Evolutionary conservation across 1,140 invertebrate species (phyloP).

Genomic region (Bombus balteatus): DNA sequence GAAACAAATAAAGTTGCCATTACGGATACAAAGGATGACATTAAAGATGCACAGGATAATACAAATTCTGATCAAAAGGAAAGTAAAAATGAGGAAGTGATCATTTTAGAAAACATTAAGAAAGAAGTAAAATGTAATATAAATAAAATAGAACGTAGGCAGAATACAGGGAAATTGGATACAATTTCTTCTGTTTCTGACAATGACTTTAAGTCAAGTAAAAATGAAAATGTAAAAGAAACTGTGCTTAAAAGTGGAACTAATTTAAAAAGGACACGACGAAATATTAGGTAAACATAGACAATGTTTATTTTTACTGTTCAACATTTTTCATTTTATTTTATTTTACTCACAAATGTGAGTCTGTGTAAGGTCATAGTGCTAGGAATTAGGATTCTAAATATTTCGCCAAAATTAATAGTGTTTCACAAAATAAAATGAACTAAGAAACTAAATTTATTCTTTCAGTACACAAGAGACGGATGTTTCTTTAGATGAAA

Average conservation of each 20-base stretch:
- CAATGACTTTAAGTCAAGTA: conserved; percentile 32
- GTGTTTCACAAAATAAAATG: not conserved
- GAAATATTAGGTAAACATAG: conserved; percentile 58
- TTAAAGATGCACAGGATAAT: not conserved
- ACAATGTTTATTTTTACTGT: not conserved
- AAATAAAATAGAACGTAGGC: conserved; percentile 32
- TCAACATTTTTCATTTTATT: not conserved
- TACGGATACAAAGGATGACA: not conserved
- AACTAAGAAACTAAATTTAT: conserved; percentile 2
- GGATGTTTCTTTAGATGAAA: conserved; percentile 39
- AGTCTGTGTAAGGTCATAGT: not conserved
- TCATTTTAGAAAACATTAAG: not conserved
- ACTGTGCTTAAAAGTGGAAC: conserved; percentile 20
- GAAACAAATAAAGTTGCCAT: not conserved
- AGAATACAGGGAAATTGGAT: conserved; percentile 1
- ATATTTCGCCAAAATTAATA: not conserved
- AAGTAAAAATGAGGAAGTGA: conserved; percentile 37
- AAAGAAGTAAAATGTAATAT: conserved; percentile 22
- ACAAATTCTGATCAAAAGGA: conserved; percentile 37
- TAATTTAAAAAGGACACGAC: conserved; percentile 64
- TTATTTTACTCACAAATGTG: not conserved
- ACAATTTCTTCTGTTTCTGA: not conserved
- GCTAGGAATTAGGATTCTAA: not conserved
- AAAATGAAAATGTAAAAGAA: conserved; percentile 24
- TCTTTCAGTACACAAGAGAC: conserved; percentile 37